These are phyloP conservation scores for Axis porcinus DNA, from an alignment of 2,113 vertebrate genomes.

Conservation along the genomic window DNA sequence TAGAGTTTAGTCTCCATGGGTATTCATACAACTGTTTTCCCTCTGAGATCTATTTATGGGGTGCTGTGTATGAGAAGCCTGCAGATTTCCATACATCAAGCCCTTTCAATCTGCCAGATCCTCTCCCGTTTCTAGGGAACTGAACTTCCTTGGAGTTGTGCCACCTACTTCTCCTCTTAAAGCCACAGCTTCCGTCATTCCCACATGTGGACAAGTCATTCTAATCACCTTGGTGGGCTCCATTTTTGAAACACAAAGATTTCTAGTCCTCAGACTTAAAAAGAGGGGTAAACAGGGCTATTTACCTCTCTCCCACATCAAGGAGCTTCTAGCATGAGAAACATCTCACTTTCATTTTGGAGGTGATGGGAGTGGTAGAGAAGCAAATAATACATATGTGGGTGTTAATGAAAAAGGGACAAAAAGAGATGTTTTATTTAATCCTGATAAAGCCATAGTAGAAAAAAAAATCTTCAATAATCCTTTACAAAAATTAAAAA, in stretches of 20 bases:
- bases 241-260: background rate
- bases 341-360: background rate
- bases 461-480: background rate
- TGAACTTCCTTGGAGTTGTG: background rate
- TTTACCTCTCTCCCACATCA: background rate
- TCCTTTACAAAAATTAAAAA: background rate
- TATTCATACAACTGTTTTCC: background rate
- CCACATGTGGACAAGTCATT: background rate
- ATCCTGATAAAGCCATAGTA: background rate
- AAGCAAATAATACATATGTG: background rate
- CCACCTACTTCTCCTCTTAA: background rate
- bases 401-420: background rate
- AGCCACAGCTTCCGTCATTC: background rate
- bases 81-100: background rate
- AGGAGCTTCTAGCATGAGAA: background rate
- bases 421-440: background rate
- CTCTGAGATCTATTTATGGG: background rate
- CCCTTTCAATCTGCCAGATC: background rate
- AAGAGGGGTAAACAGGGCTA: background rate
- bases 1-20: background rate
- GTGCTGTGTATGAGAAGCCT: background rate
- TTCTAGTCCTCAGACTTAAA: background rate
- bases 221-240: background rate
- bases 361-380: background rate
- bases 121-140: background rate